phyloP scores from a whole-genome alignment of 2,888 invertebrate species.

The Netelia inedita region DNA sequence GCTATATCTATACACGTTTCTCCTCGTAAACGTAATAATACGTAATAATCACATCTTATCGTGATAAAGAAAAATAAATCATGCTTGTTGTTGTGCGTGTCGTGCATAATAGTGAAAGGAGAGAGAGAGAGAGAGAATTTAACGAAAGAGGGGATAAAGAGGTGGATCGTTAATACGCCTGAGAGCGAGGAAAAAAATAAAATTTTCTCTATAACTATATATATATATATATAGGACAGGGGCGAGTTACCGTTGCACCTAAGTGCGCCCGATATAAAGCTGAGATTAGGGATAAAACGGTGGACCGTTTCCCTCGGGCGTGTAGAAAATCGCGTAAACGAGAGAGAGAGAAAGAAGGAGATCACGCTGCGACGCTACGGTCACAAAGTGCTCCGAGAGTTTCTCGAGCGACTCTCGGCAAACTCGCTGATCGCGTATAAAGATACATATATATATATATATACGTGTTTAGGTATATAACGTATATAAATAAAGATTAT shows the following conservation, averaged over 20 bases:
- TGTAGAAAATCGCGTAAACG: constrained; percentile 22
- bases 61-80: no score
- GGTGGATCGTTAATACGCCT: neutral
- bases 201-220: constrained; percentile 9
- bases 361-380: constrained; percentile 15
- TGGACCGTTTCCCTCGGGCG: constrained; percentile 56
- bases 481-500: constrained; percentile 33
- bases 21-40: constrained; percentile 33
- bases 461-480: constrained; percentile 7
- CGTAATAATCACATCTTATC: constrained; percentile 24
- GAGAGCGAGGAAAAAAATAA: no score
- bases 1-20: constrained; percentile 21
- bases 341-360: constrained; percentile 18
- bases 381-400: constrained; percentile 28
- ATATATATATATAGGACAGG: constrained; percentile 14
- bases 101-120: constrained; percentile 52
- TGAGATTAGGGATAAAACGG: constrained; percentile 76
- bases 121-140: constrained; percentile 1
- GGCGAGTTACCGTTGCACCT: constrained; percentile 79
- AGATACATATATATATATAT: neutral
- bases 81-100: constrained; percentile 18
- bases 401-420: neutral
- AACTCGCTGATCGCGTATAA: neutral
- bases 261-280: constrained; percentile 76
- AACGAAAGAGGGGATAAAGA: constrained; percentile 41